phyloP scores from a whole-genome alignment of 2,797 vertebrate species.

The Catostomus latipinnis region DNA sequence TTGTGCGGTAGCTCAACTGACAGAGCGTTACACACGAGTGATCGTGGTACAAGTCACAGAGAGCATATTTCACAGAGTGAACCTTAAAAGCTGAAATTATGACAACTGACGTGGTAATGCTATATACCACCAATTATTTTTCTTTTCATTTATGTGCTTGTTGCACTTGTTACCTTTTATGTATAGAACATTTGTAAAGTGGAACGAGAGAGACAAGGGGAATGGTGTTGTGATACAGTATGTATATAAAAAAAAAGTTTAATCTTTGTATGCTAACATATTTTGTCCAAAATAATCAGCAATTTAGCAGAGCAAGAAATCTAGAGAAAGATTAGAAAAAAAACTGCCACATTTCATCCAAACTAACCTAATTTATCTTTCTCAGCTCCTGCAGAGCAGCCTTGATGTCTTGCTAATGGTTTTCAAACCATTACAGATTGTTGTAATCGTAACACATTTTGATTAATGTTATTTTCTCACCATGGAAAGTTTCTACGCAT shows the following conservation, averaged over 20 bases:
- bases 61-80: no score
- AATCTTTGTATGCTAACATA: background rate
- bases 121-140: no score
- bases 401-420: constrained; percentile 17
- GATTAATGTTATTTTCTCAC: constrained; percentile 62
- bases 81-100: background rate
- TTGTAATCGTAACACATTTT: constrained; percentile 40
- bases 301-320: background rate
- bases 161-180: background rate
- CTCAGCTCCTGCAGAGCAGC: constrained; percentile 23
- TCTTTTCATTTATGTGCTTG: background rate
- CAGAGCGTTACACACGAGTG: no score
- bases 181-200: background rate
- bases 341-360: constrained; percentile 18
- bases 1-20: no score
- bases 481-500: constrained; percentile 43
- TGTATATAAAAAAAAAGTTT: background rate
- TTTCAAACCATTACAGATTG: constrained; percentile 19
- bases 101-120: background rate
- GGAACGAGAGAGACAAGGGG: background rate
- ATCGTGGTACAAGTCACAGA: no score
- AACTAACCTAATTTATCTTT: constrained; percentile 26
- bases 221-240: background rate
- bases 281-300: background rate
- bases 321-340: constrained; percentile 15